Conservation (phyloP, 2,797 vertebrate species). For the Lemur catta region DNA sequence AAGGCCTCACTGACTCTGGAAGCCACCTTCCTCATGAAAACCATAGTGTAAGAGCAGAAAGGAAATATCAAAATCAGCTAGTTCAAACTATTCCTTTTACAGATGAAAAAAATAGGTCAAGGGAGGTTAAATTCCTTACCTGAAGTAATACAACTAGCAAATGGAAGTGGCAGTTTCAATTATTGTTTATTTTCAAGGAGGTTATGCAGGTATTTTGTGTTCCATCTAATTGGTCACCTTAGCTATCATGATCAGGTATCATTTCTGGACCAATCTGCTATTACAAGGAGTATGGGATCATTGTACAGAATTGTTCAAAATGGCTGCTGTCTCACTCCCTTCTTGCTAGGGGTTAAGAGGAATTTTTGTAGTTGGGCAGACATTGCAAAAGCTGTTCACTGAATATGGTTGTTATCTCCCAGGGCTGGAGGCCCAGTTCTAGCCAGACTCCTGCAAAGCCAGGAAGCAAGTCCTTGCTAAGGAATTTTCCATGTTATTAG, state of each 20-base stretch:
- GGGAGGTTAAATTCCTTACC: neutral
- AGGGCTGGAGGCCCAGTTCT: neutral
- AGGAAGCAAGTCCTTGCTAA: neutral
- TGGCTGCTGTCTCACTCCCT: neutral
- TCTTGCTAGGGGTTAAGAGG: neutral
- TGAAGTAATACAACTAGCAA: neutral
- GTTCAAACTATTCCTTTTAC: neutral
- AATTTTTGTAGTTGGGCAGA: neutral
- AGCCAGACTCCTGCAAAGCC: constrained; percentile 18
- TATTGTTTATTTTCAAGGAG: neutral
- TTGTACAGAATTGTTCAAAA: neutral
- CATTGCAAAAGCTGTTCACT: neutral
- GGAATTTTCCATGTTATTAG: constrained; percentile 55
- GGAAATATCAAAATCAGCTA: neutral
- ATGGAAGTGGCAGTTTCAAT: neutral
- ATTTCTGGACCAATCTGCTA: neutral
- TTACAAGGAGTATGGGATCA: neutral
- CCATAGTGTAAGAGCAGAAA: neutral
- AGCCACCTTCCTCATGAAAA: neutral
- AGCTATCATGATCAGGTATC: neutral
- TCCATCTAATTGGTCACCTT: neutral
- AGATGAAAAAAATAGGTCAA: neutral
- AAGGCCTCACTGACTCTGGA: neutral
- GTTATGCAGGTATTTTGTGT: neutral
- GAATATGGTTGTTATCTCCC: neutral